Percentiles rank a stretch among this genome's conserved stretches.
Evolutionary conservation across 2,888 invertebrate species (phyloP).

Genomic region (Eubasilissa splendida): DNA sequence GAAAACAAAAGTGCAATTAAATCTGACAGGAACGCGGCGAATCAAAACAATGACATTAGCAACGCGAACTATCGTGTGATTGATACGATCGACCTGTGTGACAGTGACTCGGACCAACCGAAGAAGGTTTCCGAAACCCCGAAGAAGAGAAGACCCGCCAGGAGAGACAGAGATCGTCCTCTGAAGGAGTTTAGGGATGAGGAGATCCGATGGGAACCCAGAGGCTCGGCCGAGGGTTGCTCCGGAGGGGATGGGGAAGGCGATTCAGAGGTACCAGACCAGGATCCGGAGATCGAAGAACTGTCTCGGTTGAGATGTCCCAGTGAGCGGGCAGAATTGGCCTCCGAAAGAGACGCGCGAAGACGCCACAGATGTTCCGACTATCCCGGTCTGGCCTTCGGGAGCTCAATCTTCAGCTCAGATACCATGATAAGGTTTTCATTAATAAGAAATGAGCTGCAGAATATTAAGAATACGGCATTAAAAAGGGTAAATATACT

Average conservation of each 20-base stretch:
- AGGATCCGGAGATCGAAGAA: conserved; percentile 86
- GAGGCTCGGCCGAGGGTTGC: conserved; percentile 65
- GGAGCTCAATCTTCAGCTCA: conserved; percentile 93
- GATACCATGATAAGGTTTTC: conserved; percentile 99
- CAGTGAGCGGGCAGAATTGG: conserved; percentile 90
- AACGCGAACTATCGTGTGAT: conserved; percentile 48
- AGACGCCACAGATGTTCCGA: conserved; percentile 88
- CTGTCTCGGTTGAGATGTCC: conserved; percentile 89
- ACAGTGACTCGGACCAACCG: conserved; percentile 60
- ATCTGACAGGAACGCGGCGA: conserved; percentile 45
- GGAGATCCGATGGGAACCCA: conserved; percentile 50
- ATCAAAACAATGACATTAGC: conserved; percentile 50
- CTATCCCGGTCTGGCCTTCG: conserved; percentile 93
- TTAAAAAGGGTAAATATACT: conserved; percentile 91
- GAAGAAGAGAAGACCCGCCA: conserved; percentile 46
- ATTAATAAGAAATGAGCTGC: conserved; percentile 96
- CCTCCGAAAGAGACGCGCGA: conserved; percentile 87
- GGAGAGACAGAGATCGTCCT: conserved; percentile 44
- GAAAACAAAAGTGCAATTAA: conserved; percentile 63
- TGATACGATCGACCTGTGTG: conserved; percentile 50
- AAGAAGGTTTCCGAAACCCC: conserved; percentile 62
- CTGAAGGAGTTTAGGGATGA: conserved; percentile 43
- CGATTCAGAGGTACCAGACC: conserved; percentile 74
- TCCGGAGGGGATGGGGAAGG: conserved; percentile 68
- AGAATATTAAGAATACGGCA: conserved; percentile 97